Conservation (phyloP, 2,888 invertebrate genomes). For the Resseliella maxima region DNA sequence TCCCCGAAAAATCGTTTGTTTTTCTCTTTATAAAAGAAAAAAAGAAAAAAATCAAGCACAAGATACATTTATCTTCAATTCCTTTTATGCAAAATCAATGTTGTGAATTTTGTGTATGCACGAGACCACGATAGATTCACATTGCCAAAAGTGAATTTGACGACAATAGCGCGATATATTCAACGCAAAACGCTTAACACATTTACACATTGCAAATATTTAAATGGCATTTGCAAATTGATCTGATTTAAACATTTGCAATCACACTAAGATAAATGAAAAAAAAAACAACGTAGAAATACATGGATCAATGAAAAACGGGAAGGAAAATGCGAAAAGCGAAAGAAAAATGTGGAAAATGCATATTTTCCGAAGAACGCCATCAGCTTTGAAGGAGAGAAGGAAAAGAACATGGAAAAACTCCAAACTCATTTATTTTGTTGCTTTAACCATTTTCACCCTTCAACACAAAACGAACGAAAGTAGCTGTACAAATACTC, state of each 20-base stretch:
- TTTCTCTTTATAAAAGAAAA: no score
- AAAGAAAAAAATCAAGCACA: neutral
- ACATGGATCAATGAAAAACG: neutral
- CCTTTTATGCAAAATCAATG: neutral
- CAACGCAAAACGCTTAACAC: constrained; percentile 6
- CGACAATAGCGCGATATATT: neutral
- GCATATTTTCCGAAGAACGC: neutral
- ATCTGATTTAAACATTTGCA: constrained; percentile 18
- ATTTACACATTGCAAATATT: constrained; percentile 33
- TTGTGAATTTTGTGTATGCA: neutral
- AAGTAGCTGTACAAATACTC: neutral
- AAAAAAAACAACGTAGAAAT: neutral
- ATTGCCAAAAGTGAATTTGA: neutral
- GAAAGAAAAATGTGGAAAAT: neutral
- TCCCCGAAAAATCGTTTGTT: no score
- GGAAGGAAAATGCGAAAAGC: neutral
- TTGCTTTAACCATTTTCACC: neutral
- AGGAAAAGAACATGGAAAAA: neutral
- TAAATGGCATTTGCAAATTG: constrained; percentile 28
- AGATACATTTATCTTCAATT: neutral
- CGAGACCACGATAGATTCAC: neutral
- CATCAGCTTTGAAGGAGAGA: neutral
- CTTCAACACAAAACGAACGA: neutral
- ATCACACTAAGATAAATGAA: neutral
- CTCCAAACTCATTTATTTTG: constrained; percentile 21